These are phyloP conservation scores for Tangara arthus DNA, from an alignment of 2,797 vertebrate genomes.

Conservation along the genomic window DNA sequence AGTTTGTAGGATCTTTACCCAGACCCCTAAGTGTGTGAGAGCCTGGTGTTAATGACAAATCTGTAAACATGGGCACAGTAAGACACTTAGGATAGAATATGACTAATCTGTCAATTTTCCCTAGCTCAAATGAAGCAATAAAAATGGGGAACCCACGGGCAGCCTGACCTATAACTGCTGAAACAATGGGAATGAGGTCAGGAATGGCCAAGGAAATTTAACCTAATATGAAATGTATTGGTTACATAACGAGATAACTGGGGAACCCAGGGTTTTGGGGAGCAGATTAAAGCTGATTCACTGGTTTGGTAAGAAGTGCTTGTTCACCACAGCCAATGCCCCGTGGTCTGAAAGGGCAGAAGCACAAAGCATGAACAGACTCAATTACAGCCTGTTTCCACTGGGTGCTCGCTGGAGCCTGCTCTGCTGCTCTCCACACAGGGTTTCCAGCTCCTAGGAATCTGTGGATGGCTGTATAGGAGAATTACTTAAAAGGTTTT, in stretches of 20 bases:
- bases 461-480: neutral
- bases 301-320: neutral
- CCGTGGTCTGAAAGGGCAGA: neutral
- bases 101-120: neutral
- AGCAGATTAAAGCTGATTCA: slow-evolving; percentile 3
- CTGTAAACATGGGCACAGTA: neutral
- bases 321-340: neutral
- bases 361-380: slow-evolving; percentile 8
- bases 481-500: neutral
- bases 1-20: neutral
- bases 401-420: neutral
- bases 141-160: accelerated
- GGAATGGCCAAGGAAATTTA: neutral
- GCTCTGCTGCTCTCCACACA: neutral
- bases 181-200: neutral
- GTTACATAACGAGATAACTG: neutral
- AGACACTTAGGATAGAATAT: neutral
- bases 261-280: neutral
- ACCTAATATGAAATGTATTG: neutral
- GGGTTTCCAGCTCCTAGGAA: neutral
- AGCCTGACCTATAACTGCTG: neutral
- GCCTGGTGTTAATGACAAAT: neutral
- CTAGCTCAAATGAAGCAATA: neutral
- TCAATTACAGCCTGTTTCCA: neutral
- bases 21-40: neutral